These are phyloP conservation scores for Dusona sp. DNA, from an alignment of 2,888 invertebrate genomes.

Conservation along the genomic window DNA sequence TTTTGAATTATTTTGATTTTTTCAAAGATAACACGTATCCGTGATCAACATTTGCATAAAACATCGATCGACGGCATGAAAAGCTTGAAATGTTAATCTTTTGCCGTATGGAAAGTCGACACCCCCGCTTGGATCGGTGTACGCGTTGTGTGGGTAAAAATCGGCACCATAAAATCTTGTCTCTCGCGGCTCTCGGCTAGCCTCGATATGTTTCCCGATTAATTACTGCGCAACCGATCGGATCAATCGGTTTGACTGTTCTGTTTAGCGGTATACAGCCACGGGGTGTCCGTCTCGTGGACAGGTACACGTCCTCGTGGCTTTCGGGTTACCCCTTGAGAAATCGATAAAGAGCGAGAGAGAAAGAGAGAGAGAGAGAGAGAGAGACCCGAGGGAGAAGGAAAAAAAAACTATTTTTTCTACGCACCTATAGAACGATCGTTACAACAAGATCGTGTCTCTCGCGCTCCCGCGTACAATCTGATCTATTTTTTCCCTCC, in stretches of 20 bases:
- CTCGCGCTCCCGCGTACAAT: constrained; percentile 16
- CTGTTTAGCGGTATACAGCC: constrained; percentile 7
- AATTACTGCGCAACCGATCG: constrained; percentile 68
- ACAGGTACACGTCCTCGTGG: constrained; percentile 67
- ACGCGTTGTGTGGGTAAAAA: neutral
- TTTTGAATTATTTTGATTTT: neutral
- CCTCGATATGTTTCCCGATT: constrained; percentile 63
- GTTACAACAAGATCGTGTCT: constrained; percentile 43
- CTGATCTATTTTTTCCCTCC: constrained; percentile 23
- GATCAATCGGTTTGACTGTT: constrained; percentile 46
- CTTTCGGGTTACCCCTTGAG: constrained; percentile 50
- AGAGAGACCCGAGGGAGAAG: constrained; percentile 27
- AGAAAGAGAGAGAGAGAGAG: constrained; percentile 30
- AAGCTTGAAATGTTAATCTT: constrained; percentile 16
- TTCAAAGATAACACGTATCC: neutral
- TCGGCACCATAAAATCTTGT: constrained; percentile 32
- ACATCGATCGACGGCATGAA: constrained; percentile 5
- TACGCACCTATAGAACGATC: constrained; percentile 32
- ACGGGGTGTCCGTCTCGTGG: constrained; percentile 56
- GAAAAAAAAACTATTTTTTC: constrained; percentile 42
- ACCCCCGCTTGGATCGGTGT: constrained; percentile 13
- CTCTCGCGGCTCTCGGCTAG: constrained; percentile 28
- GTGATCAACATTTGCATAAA: constrained; percentile 9
- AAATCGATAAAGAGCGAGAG: constrained; percentile 3
- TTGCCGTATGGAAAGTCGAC: constrained; percentile 32